phyloP scores from a whole-genome alignment of 2,888 invertebrate genomes.

The Caenorhabditis plicata region DNA sequence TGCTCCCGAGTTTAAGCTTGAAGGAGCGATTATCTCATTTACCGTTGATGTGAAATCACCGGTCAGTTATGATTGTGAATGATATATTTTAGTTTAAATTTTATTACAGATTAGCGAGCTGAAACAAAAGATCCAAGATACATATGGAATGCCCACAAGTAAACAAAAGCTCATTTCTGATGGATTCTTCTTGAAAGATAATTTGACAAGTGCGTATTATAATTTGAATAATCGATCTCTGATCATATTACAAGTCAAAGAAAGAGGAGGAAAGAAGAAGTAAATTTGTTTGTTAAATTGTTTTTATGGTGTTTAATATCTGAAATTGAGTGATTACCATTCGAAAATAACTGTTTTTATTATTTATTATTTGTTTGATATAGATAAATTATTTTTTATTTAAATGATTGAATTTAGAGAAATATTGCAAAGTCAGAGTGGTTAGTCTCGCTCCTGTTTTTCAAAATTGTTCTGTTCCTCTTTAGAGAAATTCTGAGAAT shows the following conservation, averaged over 20 bases:
- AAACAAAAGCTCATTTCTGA: slow-evolving; percentile 95
- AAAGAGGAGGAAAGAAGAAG: slow-evolving; percentile 70
- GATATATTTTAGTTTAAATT: not conserved
- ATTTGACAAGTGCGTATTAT: slow-evolving; percentile 89
- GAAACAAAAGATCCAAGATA: slow-evolving; percentile 83
- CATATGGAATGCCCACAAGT: slow-evolving; percentile 88
- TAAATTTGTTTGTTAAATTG: slow-evolving; percentile 2
- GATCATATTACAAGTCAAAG: slow-evolving; percentile 88
- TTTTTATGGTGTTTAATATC: too few relatives aligned
- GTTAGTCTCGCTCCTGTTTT: too few relatives aligned
- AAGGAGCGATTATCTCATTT: slow-evolving; percentile 82
- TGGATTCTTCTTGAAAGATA: slow-evolving; percentile 94
- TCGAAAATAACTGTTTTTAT: too few relatives aligned
- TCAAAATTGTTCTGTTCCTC: too few relatives aligned
- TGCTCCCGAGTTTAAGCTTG: slow-evolving; percentile 90
- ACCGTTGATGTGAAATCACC: slow-evolving; percentile 78
- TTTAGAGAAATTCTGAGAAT: too few relatives aligned
- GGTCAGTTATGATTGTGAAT: slow-evolving; percentile 60
- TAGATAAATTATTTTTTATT: too few relatives aligned
- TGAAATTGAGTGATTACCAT: too few relatives aligned
- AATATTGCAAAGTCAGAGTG: too few relatives aligned
- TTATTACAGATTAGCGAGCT: slow-evolving; percentile 75
- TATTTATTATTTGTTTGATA: too few relatives aligned
- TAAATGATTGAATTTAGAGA: too few relatives aligned
- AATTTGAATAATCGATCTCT: slow-evolving; percentile 84